Evolutionary conservation across 2,113 vertebrate genomes (phyloP).

Genomic region (Chionis minor): DNA sequence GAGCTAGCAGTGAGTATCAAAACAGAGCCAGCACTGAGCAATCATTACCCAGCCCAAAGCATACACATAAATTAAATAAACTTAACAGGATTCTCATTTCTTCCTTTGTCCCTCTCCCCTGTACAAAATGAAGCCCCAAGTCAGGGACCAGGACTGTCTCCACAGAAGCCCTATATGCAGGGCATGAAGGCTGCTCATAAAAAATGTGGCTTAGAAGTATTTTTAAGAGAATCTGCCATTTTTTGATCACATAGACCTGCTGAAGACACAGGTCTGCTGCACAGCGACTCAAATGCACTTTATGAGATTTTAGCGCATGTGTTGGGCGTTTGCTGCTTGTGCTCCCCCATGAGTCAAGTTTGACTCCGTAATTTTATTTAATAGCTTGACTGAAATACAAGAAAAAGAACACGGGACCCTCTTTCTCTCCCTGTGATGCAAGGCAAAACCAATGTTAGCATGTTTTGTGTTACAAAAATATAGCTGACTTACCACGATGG

Average conservation of each 20-base stretch:
- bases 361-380: background rate
- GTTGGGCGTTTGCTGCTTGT: background rate
- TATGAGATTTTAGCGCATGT: background rate
- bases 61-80: background rate
- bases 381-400: background rate
- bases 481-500: background rate
- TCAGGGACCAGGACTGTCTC: background rate
- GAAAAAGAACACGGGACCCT: background rate
- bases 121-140: background rate
- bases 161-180: background rate
- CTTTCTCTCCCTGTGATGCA: background rate
- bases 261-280: background rate
- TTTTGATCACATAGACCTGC: background rate
- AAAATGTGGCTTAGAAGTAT: rapidly evolving
- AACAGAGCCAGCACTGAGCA: background rate
- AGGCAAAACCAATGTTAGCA: background rate
- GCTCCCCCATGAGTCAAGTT: background rate
- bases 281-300: background rate
- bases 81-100: background rate
- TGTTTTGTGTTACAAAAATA: background rate
- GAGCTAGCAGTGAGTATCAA: background rate
- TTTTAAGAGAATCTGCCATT: background rate
- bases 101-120: background rate
- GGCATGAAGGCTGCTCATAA: background rate
- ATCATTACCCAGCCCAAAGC: background rate